Percentiles rank a stretch among this genome's conserved stretches.
phyloP scores from a whole-genome alignment of 2,113 vertebrate genomes.

The Erythrocercus mccallii region DNA sequence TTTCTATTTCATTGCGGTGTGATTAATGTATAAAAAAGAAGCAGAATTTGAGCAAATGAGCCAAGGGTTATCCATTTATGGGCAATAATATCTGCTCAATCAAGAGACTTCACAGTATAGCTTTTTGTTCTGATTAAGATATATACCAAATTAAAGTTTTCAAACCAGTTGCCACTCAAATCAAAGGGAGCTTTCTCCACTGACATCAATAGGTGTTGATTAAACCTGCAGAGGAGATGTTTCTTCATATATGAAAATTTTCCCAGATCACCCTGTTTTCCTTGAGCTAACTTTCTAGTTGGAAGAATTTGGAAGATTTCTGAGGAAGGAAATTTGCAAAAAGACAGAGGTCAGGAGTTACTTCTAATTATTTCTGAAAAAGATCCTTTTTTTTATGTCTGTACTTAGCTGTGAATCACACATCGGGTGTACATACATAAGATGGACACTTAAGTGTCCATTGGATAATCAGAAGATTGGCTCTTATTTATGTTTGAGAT shows the following conservation, averaged over 20 bases:
- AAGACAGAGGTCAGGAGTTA: not conserved
- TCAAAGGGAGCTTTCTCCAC: not conserved
- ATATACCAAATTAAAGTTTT: not conserved
- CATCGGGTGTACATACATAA: not conserved
- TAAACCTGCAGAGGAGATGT: not conserved
- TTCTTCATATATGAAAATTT: not conserved
- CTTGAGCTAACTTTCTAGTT: not conserved
- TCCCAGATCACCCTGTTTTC: not conserved
- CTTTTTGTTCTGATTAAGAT: conserved; percentile 40
- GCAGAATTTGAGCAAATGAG: not conserved
- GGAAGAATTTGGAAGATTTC: too few species aligned
- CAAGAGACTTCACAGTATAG: not conserved
- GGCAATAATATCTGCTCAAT: conserved; percentile 20
- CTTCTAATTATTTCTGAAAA: not conserved
- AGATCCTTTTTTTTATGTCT: not conserved
- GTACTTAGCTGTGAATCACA: not conserved
- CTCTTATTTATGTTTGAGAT: not conserved
- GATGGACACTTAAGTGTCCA: not conserved
- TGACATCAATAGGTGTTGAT: not conserved
- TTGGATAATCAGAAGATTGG: not conserved
- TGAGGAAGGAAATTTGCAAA: not conserved
- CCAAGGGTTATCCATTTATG: conserved; percentile 23
- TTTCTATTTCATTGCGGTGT: conserved; percentile 20
- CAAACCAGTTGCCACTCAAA: not conserved
- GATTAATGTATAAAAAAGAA: conserved; percentile 28